A percentile compares a stretch with the other conserved stretches of the same genome.
Evolutionary conservation across 1,140 invertebrate genomes (phyloP).

Genomic region (Zaprionus gabonicus): DNA sequence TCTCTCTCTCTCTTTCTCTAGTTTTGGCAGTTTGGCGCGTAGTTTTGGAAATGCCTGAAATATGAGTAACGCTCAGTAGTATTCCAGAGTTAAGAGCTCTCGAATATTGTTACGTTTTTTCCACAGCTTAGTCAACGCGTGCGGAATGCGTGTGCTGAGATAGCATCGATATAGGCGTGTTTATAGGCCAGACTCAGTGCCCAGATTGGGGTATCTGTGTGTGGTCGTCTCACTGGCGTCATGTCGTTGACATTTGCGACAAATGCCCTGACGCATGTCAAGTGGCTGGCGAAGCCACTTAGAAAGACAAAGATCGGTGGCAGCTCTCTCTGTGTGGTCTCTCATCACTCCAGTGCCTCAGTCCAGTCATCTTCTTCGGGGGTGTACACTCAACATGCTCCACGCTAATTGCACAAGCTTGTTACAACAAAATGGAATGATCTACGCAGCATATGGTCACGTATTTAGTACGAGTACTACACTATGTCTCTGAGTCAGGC

Average conservation of each 20-base stretch:
- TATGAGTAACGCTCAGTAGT: slow-evolving; percentile 60
- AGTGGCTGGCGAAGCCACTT: slow-evolving; percentile 55
- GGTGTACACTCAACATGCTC: slow-evolving; percentile 60
- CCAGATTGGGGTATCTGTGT: slow-evolving; percentile 28
- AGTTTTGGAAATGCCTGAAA: slow-evolving; percentile 73
- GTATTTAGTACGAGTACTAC: slow-evolving; percentile 32
- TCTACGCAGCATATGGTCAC: slow-evolving; percentile 8
- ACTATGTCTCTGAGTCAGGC: slow-evolving; percentile 36
- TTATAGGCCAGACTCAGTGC: slow-evolving; percentile 48
- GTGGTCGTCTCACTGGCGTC: slow-evolving; percentile 69
- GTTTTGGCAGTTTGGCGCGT: slow-evolving; percentile 70
- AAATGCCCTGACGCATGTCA: slow-evolving; percentile 75
- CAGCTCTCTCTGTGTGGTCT: slow-evolving; percentile 55
- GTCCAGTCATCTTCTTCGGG: slow-evolving; percentile 42
- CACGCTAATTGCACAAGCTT: slow-evolving; percentile 56
- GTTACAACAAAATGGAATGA: slow-evolving; percentile 20
- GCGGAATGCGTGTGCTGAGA: slow-evolving; percentile 45
- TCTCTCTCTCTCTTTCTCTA: slow-evolving; percentile 35
- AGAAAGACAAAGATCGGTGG: slow-evolving; percentile 18
- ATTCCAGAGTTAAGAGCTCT: slow-evolving; percentile 27
- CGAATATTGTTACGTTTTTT: slow-evolving; percentile 38
- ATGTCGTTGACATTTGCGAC: slow-evolving; percentile 81
- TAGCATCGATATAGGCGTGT: slow-evolving; percentile 71
- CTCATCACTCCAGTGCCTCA: background rate
- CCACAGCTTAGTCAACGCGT: slow-evolving; percentile 33